Evolutionary conservation across 2,113 vertebrate genomes (phyloP).

Genomic region (Semnopithecus entellus): DNA sequence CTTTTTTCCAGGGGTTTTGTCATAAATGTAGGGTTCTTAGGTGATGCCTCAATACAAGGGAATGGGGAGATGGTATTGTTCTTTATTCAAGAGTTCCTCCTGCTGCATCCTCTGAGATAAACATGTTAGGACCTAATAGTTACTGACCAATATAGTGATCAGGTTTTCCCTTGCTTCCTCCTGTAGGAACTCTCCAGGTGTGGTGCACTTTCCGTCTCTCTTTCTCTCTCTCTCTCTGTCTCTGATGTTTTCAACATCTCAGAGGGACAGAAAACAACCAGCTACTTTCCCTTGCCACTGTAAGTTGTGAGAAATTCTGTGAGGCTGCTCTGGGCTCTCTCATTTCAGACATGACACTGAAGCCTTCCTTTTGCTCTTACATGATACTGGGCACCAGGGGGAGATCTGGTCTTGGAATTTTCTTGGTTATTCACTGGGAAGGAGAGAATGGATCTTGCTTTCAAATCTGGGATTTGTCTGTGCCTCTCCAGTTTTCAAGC

Average conservation of each 20-base stretch:
- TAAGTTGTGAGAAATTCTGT: not conserved
- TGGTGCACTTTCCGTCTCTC: not conserved
- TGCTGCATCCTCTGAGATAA: not conserved
- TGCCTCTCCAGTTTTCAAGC: not conserved
- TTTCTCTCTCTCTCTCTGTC: not conserved
- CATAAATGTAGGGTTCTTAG: not conserved
- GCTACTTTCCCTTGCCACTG: not conserved
- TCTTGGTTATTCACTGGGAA: not conserved
- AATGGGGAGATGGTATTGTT: not conserved
- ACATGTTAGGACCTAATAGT: not conserved
- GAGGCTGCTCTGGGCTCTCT: not conserved
- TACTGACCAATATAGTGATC: not conserved
- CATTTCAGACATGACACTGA: not conserved
- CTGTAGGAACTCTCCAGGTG: not conserved
- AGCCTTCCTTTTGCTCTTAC: not conserved
- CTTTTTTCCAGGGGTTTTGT: not conserved
- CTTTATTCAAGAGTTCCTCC: not conserved
- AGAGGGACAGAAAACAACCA: not conserved
- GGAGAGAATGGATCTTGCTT: not conserved
- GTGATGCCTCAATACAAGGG: not conserved
- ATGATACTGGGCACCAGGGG: not conserved
- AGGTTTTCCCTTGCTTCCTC: not conserved
- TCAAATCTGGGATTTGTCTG: not conserved
- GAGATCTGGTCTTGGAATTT: not conserved
- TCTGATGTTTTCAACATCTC: not conserved